phyloP scores from a whole-genome alignment of 2,113 vertebrate genomes.

The Atractosteus spatula region DNA sequence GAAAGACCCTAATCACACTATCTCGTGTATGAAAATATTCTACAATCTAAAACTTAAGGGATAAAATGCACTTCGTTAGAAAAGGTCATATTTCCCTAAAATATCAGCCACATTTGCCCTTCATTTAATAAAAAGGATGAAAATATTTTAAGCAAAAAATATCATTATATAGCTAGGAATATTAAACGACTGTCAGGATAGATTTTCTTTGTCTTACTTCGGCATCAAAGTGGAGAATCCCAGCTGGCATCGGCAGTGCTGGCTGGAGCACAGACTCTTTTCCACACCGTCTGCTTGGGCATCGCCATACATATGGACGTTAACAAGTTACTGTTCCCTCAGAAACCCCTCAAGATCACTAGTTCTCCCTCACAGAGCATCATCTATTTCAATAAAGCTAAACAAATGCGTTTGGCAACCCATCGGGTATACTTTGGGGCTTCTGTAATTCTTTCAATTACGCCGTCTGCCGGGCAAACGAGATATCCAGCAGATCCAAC shows the following conservation, averaged over 20 bases:
- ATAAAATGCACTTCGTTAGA: too few species aligned
- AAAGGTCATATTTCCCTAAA: too few species aligned
- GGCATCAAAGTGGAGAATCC: conserved; percentile 69
- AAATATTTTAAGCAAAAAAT: too few species aligned
- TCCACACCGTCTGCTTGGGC: conserved; percentile 59
- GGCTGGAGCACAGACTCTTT: conserved; percentile 63
- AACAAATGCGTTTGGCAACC: conserved; percentile 30
- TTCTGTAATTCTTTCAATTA: conserved; percentile 35
- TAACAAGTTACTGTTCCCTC: conserved; percentile 38
- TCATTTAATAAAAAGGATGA: too few species aligned
- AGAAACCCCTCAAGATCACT: conserved; percentile 33
- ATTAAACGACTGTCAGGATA: too few species aligned
- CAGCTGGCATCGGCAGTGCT: conserved; percentile 71
- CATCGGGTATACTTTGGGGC: conserved; percentile 14
- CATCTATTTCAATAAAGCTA: conserved; percentile 26
- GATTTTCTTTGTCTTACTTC: conserved; percentile 52
- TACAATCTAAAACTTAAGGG: too few species aligned
- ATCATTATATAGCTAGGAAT: too few species aligned
- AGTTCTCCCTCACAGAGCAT: conserved; percentile 12
- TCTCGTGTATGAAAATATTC: too few species aligned
- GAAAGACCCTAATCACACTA: too few species aligned
- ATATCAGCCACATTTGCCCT: too few species aligned
- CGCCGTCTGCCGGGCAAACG: conserved; percentile 46
- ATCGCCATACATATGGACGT: conserved; percentile 62
- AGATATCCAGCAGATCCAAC: not conserved